Conservation (phyloP, 2,888 invertebrate genomes). For the Amblyteles armatorius region DNA sequence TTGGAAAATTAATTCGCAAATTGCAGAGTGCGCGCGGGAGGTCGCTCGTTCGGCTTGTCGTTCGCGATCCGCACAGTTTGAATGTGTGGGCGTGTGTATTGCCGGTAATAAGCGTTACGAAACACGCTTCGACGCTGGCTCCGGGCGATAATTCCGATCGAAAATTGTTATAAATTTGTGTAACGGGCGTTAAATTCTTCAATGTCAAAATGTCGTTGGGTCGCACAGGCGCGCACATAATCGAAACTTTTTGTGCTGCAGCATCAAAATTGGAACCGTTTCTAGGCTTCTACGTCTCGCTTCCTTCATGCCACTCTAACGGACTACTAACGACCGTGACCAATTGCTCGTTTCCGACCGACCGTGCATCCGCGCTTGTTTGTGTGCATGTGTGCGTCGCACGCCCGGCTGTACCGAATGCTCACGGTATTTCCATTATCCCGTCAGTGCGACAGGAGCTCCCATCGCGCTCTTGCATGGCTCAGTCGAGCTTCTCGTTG, state of each 20-base stretch:
- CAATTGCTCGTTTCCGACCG: conserved; percentile 78
- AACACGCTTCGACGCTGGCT: not conserved
- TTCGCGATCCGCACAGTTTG: conserved; percentile 7
- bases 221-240: not conserved
- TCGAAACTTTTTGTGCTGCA: conserved; percentile 19
- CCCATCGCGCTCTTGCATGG: conserved; percentile 9
- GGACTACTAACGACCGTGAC: conserved; percentile 77
- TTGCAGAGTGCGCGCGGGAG: conserved; percentile 49
- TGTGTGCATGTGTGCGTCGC: conserved; percentile 67
- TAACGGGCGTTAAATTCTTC: not conserved
- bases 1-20: conserved; percentile 75
- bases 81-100: not conserved
- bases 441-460: conserved; percentile 49
- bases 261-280: not conserved
- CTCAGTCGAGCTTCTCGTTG: conserved; percentile 35
- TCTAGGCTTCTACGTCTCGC: conserved; percentile 19
- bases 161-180: not conserved
- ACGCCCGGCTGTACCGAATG: conserved; percentile 55
- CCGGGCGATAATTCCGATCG: not conserved
- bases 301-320: conserved; percentile 68
- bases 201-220: not conserved
- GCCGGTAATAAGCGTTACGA: conserved; percentile 12
- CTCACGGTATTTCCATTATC: conserved; percentile 63
- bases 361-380: conserved; percentile 67
- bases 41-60: conserved; percentile 21